A percentile compares a stretch with the other conserved stretches of the same genome.
These are phyloP conservation scores for Eretmocerus hayati DNA, from an alignment of 2,888 invertebrate genomes.

Conservation along the genomic window DNA sequence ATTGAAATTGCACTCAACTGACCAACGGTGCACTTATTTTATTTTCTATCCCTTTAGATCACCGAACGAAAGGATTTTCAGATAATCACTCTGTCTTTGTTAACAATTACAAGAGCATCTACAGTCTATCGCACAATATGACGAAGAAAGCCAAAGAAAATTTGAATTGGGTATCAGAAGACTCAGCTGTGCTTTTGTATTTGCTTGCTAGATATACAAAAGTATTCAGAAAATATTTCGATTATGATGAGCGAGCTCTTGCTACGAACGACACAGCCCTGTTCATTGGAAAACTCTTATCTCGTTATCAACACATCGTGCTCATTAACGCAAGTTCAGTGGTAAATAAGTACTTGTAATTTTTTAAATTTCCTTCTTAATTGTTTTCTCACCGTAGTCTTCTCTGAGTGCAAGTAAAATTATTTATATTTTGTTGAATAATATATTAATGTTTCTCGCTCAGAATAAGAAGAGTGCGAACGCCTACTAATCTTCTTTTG, in stretches of 20 bases:
- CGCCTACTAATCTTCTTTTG: too few relatives aligned
- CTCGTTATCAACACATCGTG: slow-evolving; percentile 18
- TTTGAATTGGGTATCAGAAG: background rate
- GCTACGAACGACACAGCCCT: slow-evolving; percentile 9
- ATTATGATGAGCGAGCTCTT: slow-evolving; percentile 5
- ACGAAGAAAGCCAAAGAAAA: background rate
- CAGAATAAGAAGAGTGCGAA: too few relatives aligned
- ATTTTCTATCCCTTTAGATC: slow-evolving; percentile 2
- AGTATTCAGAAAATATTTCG: slow-evolving; percentile 10
- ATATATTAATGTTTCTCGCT: too few relatives aligned
- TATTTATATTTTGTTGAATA: too few relatives aligned
- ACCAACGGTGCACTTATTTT: too few relatives aligned
- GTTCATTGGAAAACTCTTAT: slow-evolving; percentile 14
- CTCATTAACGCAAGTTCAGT: slow-evolving; percentile 11
- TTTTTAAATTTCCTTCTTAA: background rate
- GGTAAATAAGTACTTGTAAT: background rate
- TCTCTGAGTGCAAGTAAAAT: too few relatives aligned
- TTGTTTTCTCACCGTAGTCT: too few relatives aligned
- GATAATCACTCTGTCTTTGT: background rate
- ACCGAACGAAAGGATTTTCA: slow-evolving; percentile 9
- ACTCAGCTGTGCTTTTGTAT: slow-evolving; percentile 14
- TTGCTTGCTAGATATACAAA: slow-evolving; percentile 9
- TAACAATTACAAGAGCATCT: slow-evolving; percentile 10
- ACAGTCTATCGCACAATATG: slow-evolving; percentile 5
- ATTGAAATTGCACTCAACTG: too few relatives aligned